Evolutionary conservation across 1,140 invertebrate species (phyloP).

Genomic region (Saccostrea glomerata): DNA sequence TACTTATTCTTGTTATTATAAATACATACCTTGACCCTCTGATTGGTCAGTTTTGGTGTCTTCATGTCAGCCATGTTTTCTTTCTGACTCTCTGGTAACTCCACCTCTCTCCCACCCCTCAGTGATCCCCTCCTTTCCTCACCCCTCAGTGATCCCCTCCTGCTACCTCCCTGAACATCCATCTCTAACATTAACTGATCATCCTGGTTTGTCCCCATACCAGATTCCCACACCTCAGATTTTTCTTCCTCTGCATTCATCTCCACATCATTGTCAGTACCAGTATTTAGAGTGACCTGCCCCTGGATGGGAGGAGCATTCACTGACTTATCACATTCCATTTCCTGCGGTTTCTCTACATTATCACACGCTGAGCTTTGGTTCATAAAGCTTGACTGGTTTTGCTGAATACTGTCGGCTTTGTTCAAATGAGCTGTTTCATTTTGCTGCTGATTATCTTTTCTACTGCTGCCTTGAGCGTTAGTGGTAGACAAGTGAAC

Average conservation of each 20-base stretch:
- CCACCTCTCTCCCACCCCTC: constrained; percentile 35
- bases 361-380: background rate
- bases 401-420: background rate
- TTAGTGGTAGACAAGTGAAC: background rate
- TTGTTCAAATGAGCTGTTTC: background rate
- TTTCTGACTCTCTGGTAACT: constrained; percentile 58
- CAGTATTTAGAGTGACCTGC: background rate
- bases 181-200: constrained; percentile 5
- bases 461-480: background rate
- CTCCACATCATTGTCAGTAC: background rate
- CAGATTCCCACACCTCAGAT: constrained; percentile 14
- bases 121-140: background rate
- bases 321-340: background rate
- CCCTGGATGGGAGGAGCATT: background rate
- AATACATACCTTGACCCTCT: constrained; percentile 51
- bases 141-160: background rate
- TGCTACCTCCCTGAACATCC: background rate
- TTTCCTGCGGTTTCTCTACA: background rate
- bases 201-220: constrained; percentile 2
- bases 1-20: too few relatives aligned
- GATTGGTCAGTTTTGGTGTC: constrained; percentile 42
- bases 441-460: too few relatives aligned
- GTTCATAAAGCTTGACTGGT: background rate
- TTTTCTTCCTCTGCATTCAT: background rate
- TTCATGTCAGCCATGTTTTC: constrained; percentile 59